Evolutionary conservation across 2,113 vertebrate species (phyloP).

Genomic region (Thalassarche chlororhynchos): DNA sequence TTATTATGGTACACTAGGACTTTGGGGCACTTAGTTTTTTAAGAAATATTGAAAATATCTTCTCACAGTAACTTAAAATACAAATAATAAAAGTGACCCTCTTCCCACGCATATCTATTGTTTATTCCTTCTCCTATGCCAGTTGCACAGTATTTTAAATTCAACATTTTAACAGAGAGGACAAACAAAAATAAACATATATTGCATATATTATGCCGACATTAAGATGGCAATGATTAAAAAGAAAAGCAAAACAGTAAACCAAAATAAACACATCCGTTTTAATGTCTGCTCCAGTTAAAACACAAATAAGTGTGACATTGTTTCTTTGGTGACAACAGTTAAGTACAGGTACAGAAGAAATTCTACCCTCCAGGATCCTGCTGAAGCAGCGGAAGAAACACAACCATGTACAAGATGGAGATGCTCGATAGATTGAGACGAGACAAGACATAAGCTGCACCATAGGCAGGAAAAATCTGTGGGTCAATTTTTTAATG

Average conservation of each 20-base stretch:
- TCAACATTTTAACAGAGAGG: neutral
- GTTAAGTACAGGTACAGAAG: neutral
- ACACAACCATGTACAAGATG: rapidly evolving
- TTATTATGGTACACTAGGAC: neutral
- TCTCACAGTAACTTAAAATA: neutral
- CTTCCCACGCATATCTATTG: neutral
- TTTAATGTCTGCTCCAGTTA: neutral
- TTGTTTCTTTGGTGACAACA: neutral
- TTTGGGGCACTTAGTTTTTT: neutral
- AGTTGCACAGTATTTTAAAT: neutral
- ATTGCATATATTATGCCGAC: neutral
- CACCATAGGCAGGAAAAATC: neutral
- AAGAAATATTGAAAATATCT: neutral
- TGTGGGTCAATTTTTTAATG: neutral
- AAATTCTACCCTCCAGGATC: neutral
- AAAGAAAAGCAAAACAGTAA: neutral
- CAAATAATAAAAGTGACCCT: neutral
- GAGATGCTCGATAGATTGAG: neutral
- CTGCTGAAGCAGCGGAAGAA: neutral
- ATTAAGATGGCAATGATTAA: neutral
- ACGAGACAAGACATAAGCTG: neutral
- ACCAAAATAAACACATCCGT: neutral
- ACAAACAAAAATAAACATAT: neutral
- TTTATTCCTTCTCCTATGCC: neutral
- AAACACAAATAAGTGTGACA: neutral